Percentiles rank a stretch among this genome's conserved stretches.
Conservation (phyloP, 2,888 invertebrate genomes). For the Trimorus sp. region DNA sequence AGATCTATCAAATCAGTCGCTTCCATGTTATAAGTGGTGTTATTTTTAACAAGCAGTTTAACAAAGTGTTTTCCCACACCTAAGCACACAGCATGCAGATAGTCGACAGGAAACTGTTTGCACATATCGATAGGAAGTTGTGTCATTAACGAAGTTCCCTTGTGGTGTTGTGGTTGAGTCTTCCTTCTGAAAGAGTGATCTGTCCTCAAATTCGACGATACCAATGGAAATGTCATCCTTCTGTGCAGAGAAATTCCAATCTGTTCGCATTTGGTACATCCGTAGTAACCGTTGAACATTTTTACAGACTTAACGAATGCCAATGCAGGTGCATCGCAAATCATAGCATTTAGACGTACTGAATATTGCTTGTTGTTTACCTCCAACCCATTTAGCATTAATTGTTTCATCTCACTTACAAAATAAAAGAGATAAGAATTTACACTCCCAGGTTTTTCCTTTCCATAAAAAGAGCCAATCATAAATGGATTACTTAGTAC, state of each 20-base stretch:
- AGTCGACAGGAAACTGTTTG: slow-evolving; percentile 23
- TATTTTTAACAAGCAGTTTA: too few relatives aligned
- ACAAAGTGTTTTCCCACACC: too few relatives aligned
- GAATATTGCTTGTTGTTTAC: background rate
- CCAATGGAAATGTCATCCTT: slow-evolving; percentile 26
- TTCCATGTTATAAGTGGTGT: too few relatives aligned
- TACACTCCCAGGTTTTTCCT: slow-evolving; percentile 12
- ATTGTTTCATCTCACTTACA: slow-evolving; percentile 13
- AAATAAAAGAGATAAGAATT: slow-evolving; percentile 13
- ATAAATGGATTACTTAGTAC: slow-evolving; percentile 15
- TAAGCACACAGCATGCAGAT: too few relatives aligned
- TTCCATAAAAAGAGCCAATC: slow-evolving; percentile 31
- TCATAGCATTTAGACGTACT: slow-evolving; percentile 13
- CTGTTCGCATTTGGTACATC: slow-evolving; percentile 7
- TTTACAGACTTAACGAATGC: slow-evolving; percentile 13
- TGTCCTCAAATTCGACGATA: background rate
- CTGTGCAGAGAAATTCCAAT: slow-evolving; percentile 8
- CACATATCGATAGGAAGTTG: slow-evolving; percentile 33
- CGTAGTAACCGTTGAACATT: slow-evolving; percentile 35
- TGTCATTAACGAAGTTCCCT: slow-evolving; percentile 8
- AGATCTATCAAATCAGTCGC: too few relatives aligned
- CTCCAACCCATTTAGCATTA: background rate
- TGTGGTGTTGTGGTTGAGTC: slow-evolving; percentile 25
- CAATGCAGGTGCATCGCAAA: slow-evolving; percentile 36
- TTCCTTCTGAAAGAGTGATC: slow-evolving; percentile 21